These are phyloP conservation scores for Panonychus citri DNA, from an alignment of 1,140 invertebrate species.

Conservation along the genomic window DNA sequence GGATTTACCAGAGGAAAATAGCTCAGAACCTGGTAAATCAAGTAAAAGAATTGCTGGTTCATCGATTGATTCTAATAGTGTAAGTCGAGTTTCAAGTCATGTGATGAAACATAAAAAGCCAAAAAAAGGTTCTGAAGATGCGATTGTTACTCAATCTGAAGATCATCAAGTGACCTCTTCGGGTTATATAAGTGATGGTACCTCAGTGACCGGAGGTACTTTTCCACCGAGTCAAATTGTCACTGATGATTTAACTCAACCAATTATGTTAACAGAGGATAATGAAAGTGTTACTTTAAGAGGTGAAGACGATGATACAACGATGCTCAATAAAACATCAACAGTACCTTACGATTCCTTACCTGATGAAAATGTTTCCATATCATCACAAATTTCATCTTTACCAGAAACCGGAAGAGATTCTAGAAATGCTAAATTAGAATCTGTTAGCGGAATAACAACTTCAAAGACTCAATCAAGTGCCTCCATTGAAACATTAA, in stretches of 20 bases:
- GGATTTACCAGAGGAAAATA: no score
- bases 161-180: no score
- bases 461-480: neutral
- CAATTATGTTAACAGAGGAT: neutral
- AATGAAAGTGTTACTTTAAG: no score
- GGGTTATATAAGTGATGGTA: no score
- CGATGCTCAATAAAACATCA: no score
- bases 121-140: slow-evolving; percentile 1
- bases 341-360: no score
- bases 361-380: neutral
- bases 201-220: neutral
- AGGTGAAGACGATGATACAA: no score
- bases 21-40: neutral
- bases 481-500: neutral
- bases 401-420: neutral
- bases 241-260: no score
- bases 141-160: no score
- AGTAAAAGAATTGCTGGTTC: neutral
- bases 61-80: slow-evolving; percentile 10
- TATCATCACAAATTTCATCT: neutral
- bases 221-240: neutral
- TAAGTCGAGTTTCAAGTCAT: slow-evolving; percentile 6
- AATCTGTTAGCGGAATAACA: neutral
- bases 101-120: slow-evolving; percentile 12
- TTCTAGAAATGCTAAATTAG: neutral